Conservation (phyloP, 2,113 vertebrate genomes). For the Xiphophorus hellerii region DNA sequence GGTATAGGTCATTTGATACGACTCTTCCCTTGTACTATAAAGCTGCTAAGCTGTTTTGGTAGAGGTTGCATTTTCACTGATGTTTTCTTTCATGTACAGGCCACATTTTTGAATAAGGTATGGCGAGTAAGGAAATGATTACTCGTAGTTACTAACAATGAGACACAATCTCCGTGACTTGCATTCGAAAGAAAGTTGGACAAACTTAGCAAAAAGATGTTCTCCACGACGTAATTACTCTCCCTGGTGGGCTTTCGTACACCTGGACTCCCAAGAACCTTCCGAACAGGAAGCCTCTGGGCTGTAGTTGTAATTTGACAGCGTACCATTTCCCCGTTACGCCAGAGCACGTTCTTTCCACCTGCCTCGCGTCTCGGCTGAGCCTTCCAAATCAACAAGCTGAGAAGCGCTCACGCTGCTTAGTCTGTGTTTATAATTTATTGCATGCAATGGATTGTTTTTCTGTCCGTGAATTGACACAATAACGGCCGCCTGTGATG, state of each 20-base stretch:
- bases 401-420: constrained; percentile 24
- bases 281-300: constrained; percentile 35
- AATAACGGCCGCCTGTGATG: constrained; percentile 69
- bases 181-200: constrained; percentile 6
- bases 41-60: too few relatives aligned
- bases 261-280: constrained; percentile 27
- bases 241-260: constrained; percentile 29
- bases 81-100: too few relatives aligned
- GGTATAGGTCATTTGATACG: too few relatives aligned
- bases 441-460: constrained; percentile 60
- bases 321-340: constrained; percentile 57
- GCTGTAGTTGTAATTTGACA: constrained; percentile 58
- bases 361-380: constrained; percentile 12
- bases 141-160: neutral
- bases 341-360: constrained; percentile 35
- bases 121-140: too few relatives aligned
- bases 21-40: too few relatives aligned
- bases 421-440: constrained; percentile 52
- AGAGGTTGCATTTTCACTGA: too few relatives aligned
- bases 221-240: constrained; percentile 32
- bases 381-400: constrained; percentile 51
- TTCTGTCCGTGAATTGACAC: constrained; percentile 58
- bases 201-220: constrained; percentile 22
- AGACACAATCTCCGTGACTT: neutral
- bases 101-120: too few relatives aligned